Evolutionary conservation across 2,888 invertebrate species (phyloP), one percentile per base, ranked within the genome.

Genomic region (Perdita meconis): DNA sequence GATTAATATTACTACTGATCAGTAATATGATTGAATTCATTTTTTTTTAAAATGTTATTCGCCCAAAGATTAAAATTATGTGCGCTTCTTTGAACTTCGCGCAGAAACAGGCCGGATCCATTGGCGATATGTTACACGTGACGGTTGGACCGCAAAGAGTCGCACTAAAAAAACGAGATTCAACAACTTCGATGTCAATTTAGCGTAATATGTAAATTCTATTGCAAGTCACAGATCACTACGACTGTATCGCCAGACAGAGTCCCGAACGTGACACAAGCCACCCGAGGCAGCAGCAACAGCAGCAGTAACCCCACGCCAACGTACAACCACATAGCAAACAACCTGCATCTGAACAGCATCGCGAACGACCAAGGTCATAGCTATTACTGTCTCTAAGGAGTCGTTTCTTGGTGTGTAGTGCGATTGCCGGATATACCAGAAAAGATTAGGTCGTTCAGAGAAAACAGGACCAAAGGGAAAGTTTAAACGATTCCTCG

Each of bases 351-450:
- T 67, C 89, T 94, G 64, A 92, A 93, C 79, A 92, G 90, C 87
- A 89, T 92, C 81, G 90, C 92, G 70, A 93, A 92, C 83, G 93
- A 94, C 89, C 92, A 93, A 91, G 94, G 94, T 91, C 87, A 86
- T 87, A 84, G 78, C 83, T 86, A 82, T 84, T 86, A 86, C 82
- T 86, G 84, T 86, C 87, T 86, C 85, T 87, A 82, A 87, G 83
- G 84, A 86, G 76, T 82, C 77, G 66, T 80, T 84, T 84, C 73
- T 84, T 84, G 81, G 81, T 82, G 87, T 87, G 86, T 84, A 81
- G 75, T 78, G 80, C 81, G 83, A 80, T 83, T 73, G 83, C 79
- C 86, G 78, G 79, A 86, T 79, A 79, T 84, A 79, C 60, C 68
- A 68, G 59, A 80, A 71, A 57, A 67, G 44, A 77, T 61, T 57